Conservation (phyloP, 2,888 invertebrate genomes). For the Pandemis corylana region DNA sequence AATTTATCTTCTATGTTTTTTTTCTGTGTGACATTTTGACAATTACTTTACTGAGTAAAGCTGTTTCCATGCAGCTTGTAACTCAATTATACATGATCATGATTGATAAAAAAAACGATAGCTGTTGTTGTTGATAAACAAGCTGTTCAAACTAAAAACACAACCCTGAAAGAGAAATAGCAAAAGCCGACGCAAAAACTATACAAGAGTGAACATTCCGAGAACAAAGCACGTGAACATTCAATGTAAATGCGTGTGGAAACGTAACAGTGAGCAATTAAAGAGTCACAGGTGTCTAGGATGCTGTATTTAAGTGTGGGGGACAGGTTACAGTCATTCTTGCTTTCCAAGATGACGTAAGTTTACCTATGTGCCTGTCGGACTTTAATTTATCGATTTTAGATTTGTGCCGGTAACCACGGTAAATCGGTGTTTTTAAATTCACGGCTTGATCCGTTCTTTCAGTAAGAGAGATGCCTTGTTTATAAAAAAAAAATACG, state of each 20-base stretch:
- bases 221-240: slow-evolving; percentile 41
- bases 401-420: too few species aligned
- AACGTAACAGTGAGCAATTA: slow-evolving; percentile 36
- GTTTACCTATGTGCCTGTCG: not conserved
- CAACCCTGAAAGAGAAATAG: slow-evolving; percentile 41
- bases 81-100: not conserved
- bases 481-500: too few species aligned
- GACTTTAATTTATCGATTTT: too few species aligned
- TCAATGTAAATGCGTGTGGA: slow-evolving; percentile 48
- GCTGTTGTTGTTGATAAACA: too few species aligned
- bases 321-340: not conserved
- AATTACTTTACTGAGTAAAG: not conserved
- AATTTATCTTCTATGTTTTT: not conserved
- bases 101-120: not conserved
- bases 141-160: not conserved
- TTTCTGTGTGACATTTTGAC: not conserved
- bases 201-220: slow-evolving; percentile 41
- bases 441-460: too few species aligned
- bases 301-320: slow-evolving; percentile 3
- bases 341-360: not conserved
- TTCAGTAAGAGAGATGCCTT: too few species aligned
- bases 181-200: slow-evolving; percentile 45
- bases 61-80: not conserved
- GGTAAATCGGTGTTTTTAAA: too few species aligned
- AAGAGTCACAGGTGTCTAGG: slow-evolving; percentile 2